Conservation (phyloP, 2,888 invertebrate genomes). For the Xylophagus ater region DNA sequence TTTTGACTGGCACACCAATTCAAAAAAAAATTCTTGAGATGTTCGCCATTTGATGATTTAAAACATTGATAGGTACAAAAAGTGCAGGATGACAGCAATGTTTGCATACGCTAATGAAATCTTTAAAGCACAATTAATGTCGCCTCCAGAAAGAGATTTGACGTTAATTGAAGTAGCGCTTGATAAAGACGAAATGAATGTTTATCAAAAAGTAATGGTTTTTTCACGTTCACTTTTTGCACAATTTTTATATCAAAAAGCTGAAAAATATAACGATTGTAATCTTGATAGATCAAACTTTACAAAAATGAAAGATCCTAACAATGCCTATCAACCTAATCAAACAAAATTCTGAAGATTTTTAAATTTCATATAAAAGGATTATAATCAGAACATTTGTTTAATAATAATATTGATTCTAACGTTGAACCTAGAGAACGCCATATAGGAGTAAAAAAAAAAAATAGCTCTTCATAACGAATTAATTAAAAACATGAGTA, state of each 20-base stretch:
- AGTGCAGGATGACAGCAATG: slow-evolving; percentile 65
- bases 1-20: slow-evolving; percentile 87
- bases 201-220: slow-evolving; percentile 65
- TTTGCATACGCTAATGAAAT: slow-evolving; percentile 73
- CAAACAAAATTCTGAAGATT: too few relatives aligned
- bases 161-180: too few relatives aligned
- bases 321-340: too few relatives aligned
- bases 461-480: too few relatives aligned
- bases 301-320: slow-evolving; percentile 35
- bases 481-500: too few relatives aligned
- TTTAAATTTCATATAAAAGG: too few relatives aligned
- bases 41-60: slow-evolving; percentile 81
- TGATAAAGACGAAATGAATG: slow-evolving; percentile 70
- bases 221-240: slow-evolving; percentile 65
- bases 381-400: too few relatives aligned
- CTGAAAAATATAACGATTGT: slow-evolving; percentile 46
- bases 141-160: too few relatives aligned
- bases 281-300: slow-evolving; percentile 24
- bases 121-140: slow-evolving; percentile 72
- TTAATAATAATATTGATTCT: too few relatives aligned
- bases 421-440: too few relatives aligned
- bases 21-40: slow-evolving; percentile 88
- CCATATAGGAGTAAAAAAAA: too few relatives aligned
- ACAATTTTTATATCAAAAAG: slow-evolving; percentile 63
- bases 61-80: slow-evolving; percentile 78